Evolutionary conservation across 1,140 invertebrate species (phyloP), one percentile per base, ranked within the genome.

Genomic region (Leptonema lineaticorne): DNA sequence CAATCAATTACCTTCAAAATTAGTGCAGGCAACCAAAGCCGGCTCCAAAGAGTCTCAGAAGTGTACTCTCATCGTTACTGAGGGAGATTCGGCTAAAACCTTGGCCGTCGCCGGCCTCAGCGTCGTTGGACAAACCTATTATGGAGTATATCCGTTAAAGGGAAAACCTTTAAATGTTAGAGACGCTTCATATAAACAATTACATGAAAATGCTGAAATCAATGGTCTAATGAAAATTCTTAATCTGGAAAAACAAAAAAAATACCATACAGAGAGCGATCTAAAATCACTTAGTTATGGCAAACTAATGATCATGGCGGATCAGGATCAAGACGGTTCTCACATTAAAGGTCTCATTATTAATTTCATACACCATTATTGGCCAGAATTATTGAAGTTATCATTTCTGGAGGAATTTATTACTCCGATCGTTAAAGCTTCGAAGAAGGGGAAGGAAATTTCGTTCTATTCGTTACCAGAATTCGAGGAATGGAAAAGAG

Each of bases 281-380:
- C 78, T 99, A 70, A 96, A 96, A 78, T 89, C 90, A 0, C 85
- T 99, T 6, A 86, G 98, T 57, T 99, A 99, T 78, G 96, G 96
- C 53, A 95, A 94, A 83, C 81, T 99, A 9, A 99, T 99, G 98
- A 99, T 99, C 63, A 99, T 99, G 98, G 97, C 97, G 69, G 98
- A 99, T 98, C 98, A 99, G 83, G 97, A 96, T 92, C 93, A 94
- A 82, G 98, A 99, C 77, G 98, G 98, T 30, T 99, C 97, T 0
- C 98, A 99, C 78, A 99, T 99, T 70, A 99, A 99, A 85, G 98
- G 96, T 37, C 82, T 99, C 0, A 86, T 99, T 7, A 99, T 99
- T 64, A 99, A 99, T 83, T 99, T 99, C 74, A 92, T 99, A 70
- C 98, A 99, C 81, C 92, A 96, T 77, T 98, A 97, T 79, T 99